These are phyloP conservation scores for Zalophus californianus DNA, from an alignment of 2,797 vertebrate species.

Conservation along the genomic window DNA sequence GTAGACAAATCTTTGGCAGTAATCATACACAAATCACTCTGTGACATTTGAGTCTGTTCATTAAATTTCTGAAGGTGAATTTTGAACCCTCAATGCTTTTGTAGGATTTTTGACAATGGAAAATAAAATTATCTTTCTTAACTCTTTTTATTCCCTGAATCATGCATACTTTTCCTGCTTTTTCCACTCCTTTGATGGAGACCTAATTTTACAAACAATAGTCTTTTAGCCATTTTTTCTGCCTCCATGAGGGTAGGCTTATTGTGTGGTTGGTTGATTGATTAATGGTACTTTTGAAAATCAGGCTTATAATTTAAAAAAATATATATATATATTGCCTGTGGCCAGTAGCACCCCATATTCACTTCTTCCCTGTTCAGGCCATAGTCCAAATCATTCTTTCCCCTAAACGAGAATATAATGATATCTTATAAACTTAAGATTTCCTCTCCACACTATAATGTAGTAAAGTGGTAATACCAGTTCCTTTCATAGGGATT, in stretches of 20 bases:
- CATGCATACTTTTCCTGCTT: background rate
- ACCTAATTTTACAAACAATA: background rate
- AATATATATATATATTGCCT: too few species aligned
- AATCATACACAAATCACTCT: background rate
- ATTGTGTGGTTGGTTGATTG: background rate
- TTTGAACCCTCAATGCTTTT: conserved; percentile 26
- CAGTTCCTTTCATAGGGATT: background rate
- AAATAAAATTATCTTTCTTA: conserved; percentile 23
- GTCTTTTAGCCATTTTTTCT: background rate
- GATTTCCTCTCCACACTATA: background rate
- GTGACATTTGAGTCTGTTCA: background rate
- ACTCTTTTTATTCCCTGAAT: background rate
- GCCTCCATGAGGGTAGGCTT: background rate
- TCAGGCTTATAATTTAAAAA: background rate
- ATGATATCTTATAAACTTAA: background rate
- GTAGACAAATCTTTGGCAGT: background rate
- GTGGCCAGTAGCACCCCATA: background rate
- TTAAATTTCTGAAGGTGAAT: conserved; percentile 54
- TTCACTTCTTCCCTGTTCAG: background rate
- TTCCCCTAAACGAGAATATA: background rate
- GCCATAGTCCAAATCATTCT: background rate
- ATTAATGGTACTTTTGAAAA: conserved; percentile 4
- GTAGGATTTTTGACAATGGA: conserved; percentile 13
- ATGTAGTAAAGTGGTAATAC: too few species aligned
- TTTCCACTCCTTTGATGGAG: background rate